Evolutionary conservation across 2,888 invertebrate genomes (phyloP), one percentile per base, ranked within the genome.

Genomic region (Cetonia aurata): DNA sequence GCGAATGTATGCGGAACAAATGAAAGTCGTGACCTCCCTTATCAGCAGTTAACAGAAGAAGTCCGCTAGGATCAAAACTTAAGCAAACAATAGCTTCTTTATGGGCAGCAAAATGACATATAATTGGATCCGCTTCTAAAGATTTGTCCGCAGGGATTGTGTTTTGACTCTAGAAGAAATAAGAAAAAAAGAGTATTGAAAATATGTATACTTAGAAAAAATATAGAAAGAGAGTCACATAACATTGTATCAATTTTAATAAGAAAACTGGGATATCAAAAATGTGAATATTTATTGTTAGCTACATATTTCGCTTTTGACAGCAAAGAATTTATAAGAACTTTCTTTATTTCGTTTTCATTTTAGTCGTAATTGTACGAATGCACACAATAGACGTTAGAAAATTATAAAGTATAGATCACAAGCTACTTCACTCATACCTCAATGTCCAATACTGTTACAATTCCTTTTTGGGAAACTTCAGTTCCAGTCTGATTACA

Each of bases 21-120:
- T 99, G 95, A 86, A 99, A 99, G 82, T 96, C 95, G 81, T 98
- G 96, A 0, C 98, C 98, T 25, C 95, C 89, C 76, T 92, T 91
- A 84, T 98, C 98, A 0, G 96, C 96, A 0, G 97, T 97, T 75
- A 98, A 87, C 52, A 98, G 86, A 71, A 98, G 84, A 86, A 94
- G 91, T 55, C 98, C 98, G 67, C 95, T 95, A 55, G 93, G 91
- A 85, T 98, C 97, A 83, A 98, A 98, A 80, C 92, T 90, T 87
- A 98, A 88, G 37, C 94, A 93, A 50, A 96, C 94, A 67, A 98
- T 90, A 1, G 97, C 94, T 77, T 96, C 95, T 1, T 91, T 91
- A 83, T 97, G 93, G 74, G 97, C 93, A 77, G 93, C 86, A 85
- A 96, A 96, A 84, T 96, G 96, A 50, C 96, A 96, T 44, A 96